Evolutionary conservation across 2,888 invertebrate species (phyloP).

Genomic region (Oscheius myriophilus): DNA sequence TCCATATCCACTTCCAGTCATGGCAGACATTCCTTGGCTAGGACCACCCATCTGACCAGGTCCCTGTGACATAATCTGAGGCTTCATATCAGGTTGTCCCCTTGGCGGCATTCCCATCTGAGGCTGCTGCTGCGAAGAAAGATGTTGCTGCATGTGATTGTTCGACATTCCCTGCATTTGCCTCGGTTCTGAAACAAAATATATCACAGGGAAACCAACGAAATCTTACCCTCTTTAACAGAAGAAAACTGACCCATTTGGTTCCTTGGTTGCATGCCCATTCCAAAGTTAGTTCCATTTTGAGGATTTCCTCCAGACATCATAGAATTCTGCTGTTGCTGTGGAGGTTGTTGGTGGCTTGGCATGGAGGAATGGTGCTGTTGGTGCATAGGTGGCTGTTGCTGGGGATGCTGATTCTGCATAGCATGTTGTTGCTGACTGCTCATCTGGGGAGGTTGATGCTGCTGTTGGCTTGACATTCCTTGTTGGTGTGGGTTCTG

Average conservation of each 20-base stretch:
- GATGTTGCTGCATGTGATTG: neutral
- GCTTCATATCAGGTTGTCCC: neutral
- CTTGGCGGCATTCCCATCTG: neutral
- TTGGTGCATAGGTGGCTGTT: conserved; percentile 26
- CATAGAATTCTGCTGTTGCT: neutral
- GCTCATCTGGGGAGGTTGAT: conserved; percentile 11
- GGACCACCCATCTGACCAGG: neutral
- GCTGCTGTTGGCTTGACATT: conserved; percentile 1
- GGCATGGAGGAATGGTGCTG: neutral
- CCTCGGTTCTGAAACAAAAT: neutral
- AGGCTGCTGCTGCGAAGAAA: neutral
- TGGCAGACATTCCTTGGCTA: neutral
- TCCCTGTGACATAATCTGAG: neutral
- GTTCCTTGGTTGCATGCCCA: neutral
- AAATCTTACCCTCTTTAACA: too few relatives aligned
- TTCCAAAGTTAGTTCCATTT: neutral
- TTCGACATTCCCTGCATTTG: neutral
- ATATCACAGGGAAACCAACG: neutral
- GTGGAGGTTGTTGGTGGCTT: neutral
- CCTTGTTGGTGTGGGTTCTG: conserved; percentile 10
- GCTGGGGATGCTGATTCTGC: conserved; percentile 24
- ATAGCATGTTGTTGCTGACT: conserved; percentile 13
- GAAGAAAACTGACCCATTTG: neutral
- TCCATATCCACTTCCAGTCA: neutral
- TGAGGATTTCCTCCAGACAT: neutral